Base-by-base conservation (phyloP, 2,797 vertebrate species). In the Acipenser transmontanus region DNA sequence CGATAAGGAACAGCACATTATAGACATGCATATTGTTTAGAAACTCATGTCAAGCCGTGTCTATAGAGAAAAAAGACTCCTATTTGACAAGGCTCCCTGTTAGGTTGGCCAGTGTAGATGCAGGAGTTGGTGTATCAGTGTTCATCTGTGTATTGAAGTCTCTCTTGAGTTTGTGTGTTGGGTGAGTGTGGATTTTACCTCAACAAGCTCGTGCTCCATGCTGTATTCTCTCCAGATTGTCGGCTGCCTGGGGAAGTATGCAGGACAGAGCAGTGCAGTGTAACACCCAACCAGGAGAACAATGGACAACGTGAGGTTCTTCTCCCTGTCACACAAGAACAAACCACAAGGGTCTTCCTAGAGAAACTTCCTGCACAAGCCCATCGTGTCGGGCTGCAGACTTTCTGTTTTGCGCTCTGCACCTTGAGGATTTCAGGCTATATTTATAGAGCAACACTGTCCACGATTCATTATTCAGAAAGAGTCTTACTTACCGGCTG, bases 221-320 rank as follows among this genome's bases (percentile, higher is more conserved):
- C 66, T 68, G 66, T 81, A 77, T 47, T 60, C 71, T 10, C 62
- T 12, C 61, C 69, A 56, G 60, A 7, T 52, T 6, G n/a, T 62
- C 5, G 72, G 71, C 47, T 80, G 61, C 14, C 17, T 14, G 1
- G 78, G 76, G 48, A 87, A 71, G 76, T 89, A 86, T 1, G 82
- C 87, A 69, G 90, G 90, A 68, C 90, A 77, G 69, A 92, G 76
- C 73, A 92, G 66, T 14, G 80, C 85, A 0, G 73, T 78, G 72
- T 89, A 92, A 67, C 83, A 83, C 69, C 80, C 83, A 0, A 88
- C 69, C 60, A 92, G 68, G 65, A 91, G 74, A 59, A 80, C 49
- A 66, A 90, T 62, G 66, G 85, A 88, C 50, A 87, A 49, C 70
- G 72, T 63, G 6, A 86, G 68, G 73, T 91, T 90, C 50, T 75